Evolutionary conservation across 2,888 invertebrate genomes (phyloP).

Genomic region (Watsonalla cultraria): DNA sequence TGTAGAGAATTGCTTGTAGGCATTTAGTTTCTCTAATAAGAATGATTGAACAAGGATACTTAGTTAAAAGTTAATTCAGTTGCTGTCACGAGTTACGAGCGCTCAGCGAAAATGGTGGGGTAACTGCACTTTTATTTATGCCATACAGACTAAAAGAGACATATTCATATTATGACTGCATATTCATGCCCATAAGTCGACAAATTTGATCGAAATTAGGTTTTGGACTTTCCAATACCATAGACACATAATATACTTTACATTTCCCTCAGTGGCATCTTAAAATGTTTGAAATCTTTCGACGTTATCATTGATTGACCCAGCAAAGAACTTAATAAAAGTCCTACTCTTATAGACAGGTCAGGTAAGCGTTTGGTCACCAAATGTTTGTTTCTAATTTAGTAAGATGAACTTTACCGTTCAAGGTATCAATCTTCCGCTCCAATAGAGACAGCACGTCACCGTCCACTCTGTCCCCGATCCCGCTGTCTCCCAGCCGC

Average conservation of each 20-base stretch:
- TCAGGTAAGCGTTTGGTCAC: not conserved
- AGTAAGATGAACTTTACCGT: conserved; percentile 26
- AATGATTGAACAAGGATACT: too few relatives aligned
- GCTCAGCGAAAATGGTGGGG: too few relatives aligned
- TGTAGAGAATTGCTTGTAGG: not conserved
- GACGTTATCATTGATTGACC: not conserved
- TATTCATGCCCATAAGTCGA: too few relatives aligned
- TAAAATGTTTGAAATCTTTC: not conserved
- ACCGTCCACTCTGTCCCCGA: conserved; percentile 24
- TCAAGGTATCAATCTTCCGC: conserved; percentile 49
- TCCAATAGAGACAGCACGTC: conserved; percentile 41
- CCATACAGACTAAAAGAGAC: too few relatives aligned
- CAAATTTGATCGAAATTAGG: too few relatives aligned
- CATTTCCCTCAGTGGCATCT: not conserved
- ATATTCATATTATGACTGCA: too few relatives aligned
- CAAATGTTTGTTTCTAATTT: too few relatives aligned
- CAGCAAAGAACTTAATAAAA: not conserved
- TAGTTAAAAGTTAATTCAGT: too few relatives aligned
- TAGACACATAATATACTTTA: not conserved
- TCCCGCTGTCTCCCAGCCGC: conserved; percentile 25
- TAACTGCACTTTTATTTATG: too few relatives aligned
- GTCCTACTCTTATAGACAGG: not conserved
- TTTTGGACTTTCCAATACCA: not conserved
- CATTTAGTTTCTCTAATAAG: not conserved
- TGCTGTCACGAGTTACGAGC: too few relatives aligned